These are phyloP conservation scores for Adelognathus sp. DNA, from an alignment of 2,888 invertebrate genomes.

Conservation along the genomic window DNA sequence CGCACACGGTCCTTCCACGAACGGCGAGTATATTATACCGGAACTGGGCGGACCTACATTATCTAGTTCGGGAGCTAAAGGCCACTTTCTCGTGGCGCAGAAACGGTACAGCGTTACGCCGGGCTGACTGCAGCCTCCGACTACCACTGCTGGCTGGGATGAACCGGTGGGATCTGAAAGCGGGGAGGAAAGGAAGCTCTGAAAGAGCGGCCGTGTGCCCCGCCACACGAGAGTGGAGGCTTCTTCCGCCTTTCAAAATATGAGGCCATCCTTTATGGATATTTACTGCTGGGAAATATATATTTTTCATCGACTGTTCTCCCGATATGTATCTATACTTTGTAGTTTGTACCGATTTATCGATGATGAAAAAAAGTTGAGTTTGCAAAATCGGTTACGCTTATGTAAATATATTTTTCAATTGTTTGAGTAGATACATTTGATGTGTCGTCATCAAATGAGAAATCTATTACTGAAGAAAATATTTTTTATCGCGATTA, in stretches of 20 bases:
- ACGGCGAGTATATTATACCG: slow-evolving; percentile 69
- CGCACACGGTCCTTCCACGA: no score
- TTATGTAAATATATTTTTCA: no score
- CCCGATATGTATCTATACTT: no score
- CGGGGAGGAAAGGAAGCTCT: slow-evolving; percentile 9
- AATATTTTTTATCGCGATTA: no score
- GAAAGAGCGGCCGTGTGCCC: slow-evolving; percentile 54
- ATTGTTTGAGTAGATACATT: no score
- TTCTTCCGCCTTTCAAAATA: slow-evolving; percentile 73
- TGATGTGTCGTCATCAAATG: no score
- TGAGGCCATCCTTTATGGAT: slow-evolving; percentile 70
- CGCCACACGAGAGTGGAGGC: slow-evolving; percentile 59
- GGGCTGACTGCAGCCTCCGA: slow-evolving; percentile 3
- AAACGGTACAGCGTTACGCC: slow-evolving; percentile 35
- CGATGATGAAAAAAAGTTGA: no score
- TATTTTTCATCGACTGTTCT: no score
- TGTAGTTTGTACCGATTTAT: no score
- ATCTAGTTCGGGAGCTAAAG: slow-evolving; percentile 70
- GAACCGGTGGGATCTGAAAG: slow-evolving; percentile 33
- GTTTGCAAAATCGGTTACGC: no score
- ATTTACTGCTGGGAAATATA: slow-evolving; percentile 65
- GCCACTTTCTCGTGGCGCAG: slow-evolving; percentile 67
- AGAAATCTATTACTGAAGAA: no score
- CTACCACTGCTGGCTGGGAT: slow-evolving; percentile 12
- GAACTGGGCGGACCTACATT: slow-evolving; percentile 69